These are phyloP conservation scores for Picus viridis DNA, from an alignment of 2,797 vertebrate genomes.

Conservation along the genomic window DNA sequence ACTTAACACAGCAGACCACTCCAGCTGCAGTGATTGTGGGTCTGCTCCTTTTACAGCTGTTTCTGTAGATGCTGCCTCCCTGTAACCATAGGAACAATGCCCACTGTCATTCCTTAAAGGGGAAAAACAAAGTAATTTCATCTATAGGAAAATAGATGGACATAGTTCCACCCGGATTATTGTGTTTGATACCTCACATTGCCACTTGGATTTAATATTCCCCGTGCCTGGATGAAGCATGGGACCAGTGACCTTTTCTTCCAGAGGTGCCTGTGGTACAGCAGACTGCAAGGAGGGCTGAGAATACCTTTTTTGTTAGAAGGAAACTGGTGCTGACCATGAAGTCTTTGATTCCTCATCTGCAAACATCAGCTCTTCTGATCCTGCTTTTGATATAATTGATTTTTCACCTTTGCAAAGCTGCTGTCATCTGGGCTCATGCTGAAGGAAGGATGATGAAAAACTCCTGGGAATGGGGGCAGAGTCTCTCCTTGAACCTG, in stretches of 20 bases:
- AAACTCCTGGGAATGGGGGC: not conserved
- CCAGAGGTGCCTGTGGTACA: constrained; percentile 55
- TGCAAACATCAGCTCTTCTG: constrained; percentile 13
- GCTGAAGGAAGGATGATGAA: not conserved
- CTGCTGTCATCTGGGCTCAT: not conserved
- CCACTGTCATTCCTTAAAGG: constrained; percentile 68
- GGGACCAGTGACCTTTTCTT: constrained; percentile 68
- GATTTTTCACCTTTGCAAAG: not conserved
- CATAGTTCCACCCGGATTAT: constrained; percentile 69
- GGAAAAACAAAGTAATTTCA: constrained; percentile 57
- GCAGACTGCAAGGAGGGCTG: constrained; percentile 41
- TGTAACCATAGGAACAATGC: constrained; percentile 75
- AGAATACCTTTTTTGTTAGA: not conserved
- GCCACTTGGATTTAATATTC: constrained; percentile 61
- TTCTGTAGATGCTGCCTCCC: constrained; percentile 22
- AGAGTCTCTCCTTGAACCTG: not conserved
- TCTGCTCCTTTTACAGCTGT: constrained; percentile 43
- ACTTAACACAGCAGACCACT: constrained; percentile 18
- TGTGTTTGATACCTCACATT: constrained; percentile 60
- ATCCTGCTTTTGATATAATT: not conserved
- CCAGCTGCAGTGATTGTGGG: not conserved
- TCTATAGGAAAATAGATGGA: constrained; percentile 64
- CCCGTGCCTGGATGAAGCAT: constrained; percentile 62
- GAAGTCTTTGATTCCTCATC: constrained; percentile 41
- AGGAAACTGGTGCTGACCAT: constrained; percentile 14